Base-by-base conservation (phyloP, 2,113 vertebrate species). In the Phalacrocorax carbo region DNA sequence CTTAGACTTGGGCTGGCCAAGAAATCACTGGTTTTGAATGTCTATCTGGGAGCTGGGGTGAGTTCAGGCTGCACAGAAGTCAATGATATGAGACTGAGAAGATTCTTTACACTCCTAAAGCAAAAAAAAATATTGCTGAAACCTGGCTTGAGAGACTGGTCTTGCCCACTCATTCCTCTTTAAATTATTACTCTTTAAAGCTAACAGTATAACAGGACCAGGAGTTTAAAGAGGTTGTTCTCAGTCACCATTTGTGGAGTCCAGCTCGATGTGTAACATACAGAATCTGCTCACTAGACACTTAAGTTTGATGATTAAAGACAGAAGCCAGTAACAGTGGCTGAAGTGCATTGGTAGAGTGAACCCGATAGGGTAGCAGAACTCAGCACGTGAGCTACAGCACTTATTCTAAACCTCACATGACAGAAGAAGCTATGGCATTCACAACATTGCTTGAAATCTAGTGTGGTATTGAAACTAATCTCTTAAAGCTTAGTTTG, bases 231-330 rank as follows among this genome's bases (percentile, higher is more conserved):
- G 5, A 54, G 18, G 30, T 49, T 58, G 11, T 7, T 93, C 30
- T 36, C 21, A 36, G 2, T 12, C 27, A 42, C 21, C 5, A 17
- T 72, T 52, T 5, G 1, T 30, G 16, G 32, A 88, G 25, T n/a
- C 2, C 38, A 68, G 12, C 26, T 42, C 3, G 2, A n/a, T 6
- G 1, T 5, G 15, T 54, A 9, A 19, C 4, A 4, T 2, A 9
- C 3, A 15, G 18, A 85, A 1, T 5, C 34, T 75, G 40, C 9
- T 75, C 46, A 19, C 23, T 20, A 12, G 26, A 54, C 11, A 30
- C 21, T 9, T 8, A 7, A 3, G 19, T 51, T 3, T 15, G 23
- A 12, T 12, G 14, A 9, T 29, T 21, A 30, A 76, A 60, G 30
- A 7, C 11, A 29, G 32, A 72, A 71, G 11, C 7, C 25, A 40